phyloP scores from a whole-genome alignment of 2,797 vertebrate genomes.

The Gymnothorax reevesii region DNA sequence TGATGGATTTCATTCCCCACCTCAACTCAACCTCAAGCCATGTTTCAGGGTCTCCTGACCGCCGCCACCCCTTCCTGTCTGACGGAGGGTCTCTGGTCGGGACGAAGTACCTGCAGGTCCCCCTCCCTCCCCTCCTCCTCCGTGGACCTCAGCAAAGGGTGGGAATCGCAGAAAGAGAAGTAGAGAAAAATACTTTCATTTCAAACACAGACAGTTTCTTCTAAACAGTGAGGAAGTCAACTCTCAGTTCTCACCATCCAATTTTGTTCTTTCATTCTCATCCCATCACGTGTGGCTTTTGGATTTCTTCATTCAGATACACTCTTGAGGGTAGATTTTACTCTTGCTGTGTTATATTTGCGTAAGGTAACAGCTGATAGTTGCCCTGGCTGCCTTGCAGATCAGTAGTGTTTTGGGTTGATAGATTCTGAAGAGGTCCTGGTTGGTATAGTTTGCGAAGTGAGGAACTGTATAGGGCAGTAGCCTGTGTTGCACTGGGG shows the following conservation, averaged over 20 bases:
- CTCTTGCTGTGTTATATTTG: not conserved
- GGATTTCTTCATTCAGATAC: not conserved
- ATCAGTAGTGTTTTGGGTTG: not conserved
- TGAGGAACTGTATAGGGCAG: not conserved
- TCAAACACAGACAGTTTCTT: not conserved
- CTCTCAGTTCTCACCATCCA: not conserved
- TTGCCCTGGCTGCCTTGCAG: not conserved
- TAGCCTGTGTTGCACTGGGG: not conserved
- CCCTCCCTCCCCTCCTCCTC: not conserved
- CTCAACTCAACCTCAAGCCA: conserved; percentile 16
- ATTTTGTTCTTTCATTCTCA: not conserved
- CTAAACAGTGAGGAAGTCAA: not conserved
- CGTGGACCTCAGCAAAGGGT: not conserved
- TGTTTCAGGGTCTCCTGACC: not conserved
- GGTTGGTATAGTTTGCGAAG: not conserved
- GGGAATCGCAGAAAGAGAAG: not conserved
- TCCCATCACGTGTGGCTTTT: not conserved
- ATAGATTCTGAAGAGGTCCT: not conserved
- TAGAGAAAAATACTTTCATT: not conserved
- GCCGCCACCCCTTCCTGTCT: not conserved
- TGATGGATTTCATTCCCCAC: conserved; percentile 7
- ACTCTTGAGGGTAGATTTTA: not conserved
- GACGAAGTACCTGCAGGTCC: not conserved
- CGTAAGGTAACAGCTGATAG: not conserved
- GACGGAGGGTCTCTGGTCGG: not conserved